These are phyloP conservation scores for Apocrypta bakeri DNA, from an alignment of 1,140 invertebrate genomes.

Conservation along the genomic window DNA sequence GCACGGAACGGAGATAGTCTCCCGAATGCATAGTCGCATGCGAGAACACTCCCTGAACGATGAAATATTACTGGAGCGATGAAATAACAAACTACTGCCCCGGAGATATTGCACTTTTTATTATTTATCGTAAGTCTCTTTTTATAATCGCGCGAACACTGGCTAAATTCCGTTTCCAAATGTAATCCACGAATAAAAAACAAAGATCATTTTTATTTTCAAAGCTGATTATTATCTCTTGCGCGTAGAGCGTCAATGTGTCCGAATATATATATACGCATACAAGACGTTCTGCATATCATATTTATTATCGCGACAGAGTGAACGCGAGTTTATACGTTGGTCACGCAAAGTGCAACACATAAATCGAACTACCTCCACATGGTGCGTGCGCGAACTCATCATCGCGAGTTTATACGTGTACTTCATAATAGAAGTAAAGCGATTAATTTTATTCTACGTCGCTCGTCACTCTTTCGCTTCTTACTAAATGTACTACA, in stretches of 20 bases:
- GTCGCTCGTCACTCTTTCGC: too few relatives aligned
- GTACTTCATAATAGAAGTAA: not conserved
- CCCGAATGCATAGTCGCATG: constrained; percentile 17
- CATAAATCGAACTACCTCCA: constrained; percentile 28
- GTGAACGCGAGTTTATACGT: not conserved
- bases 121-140: not conserved
- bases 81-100: constrained; percentile 17
- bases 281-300: not conserved
- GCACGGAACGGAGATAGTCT: not conserved
- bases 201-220: too few relatives aligned
- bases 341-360: constrained; percentile 17
- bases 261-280: too few relatives aligned
- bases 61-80: constrained; percentile 38
- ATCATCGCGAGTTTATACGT: constrained; percentile 21
- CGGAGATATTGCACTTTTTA: not conserved
- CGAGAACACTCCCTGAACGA: constrained; percentile 42
- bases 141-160: too few relatives aligned
- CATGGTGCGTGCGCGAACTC: constrained; percentile 24
- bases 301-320: not conserved
- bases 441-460: not conserved
- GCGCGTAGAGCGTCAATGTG: not conserved
- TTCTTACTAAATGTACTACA: not conserved
- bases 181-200: too few relatives aligned
- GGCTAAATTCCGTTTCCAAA: too few relatives aligned
- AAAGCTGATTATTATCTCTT: not conserved